Base-by-base conservation (phyloP, 2,797 vertebrate genomes). In the Tenualosa thibaudeaui region DNA sequence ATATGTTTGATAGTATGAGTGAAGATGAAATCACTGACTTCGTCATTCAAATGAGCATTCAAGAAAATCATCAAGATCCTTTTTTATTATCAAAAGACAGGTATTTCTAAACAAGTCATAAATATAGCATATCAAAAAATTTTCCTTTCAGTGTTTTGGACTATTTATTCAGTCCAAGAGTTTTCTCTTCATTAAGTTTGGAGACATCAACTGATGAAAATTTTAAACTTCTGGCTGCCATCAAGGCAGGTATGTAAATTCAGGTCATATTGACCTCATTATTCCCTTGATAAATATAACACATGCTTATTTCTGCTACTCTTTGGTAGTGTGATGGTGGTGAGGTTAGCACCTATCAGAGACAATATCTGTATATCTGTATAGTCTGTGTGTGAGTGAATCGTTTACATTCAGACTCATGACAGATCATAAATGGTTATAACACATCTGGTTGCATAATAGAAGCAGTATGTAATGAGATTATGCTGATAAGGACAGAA, bases 21-120 rank as follows among this genome's bases (percentile, higher is more conserved):
- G 96, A 97, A 84, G 95, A 96, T 12, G 92, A 94, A 50, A 93
- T 97, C 84, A 91, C 88, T 51, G 92, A 93, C 71, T 95, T 92
- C 85, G 94, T 93, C 82, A 86, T 96, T 90, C 95, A 96, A 86
- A 91, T 95, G 85, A 95, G 92, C 62, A 95, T 97, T 86, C 93
- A 96, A 85, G 95, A 96, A 86, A 94, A 95, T 75, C 93, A 93
- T 60, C 94, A 93, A 84, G 87, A 93, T 40, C 92, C 85, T 17
- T 92, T 93, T 85, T 85, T 90, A 49, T 90, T 89, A 86, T 91
- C 87, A 85, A 86, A 90, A 43, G 91, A 95, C 89, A 96, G 96
- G 97, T 97, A 94, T 26, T 17, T 40, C 65, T 54, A 15, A 15
- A 51, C 62, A 65, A 15, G 6, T 51, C 10, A 22, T 53, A 31